Conservation (phyloP, 2,113 vertebrate species). For the Daphoenositta chrysoptera region DNA sequence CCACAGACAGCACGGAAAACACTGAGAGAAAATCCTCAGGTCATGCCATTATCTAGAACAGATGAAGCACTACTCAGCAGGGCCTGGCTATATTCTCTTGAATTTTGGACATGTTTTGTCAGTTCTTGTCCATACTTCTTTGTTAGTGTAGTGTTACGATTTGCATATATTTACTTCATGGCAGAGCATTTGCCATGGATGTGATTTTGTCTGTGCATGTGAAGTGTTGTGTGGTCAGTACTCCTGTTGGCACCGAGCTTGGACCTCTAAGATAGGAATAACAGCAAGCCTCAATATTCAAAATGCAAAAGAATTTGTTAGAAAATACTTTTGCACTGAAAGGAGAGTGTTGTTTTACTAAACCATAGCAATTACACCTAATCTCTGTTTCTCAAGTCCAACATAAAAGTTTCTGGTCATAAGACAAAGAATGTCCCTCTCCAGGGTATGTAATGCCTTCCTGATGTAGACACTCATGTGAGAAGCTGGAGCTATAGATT, state of each 20-base stretch:
- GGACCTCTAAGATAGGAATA: not conserved
- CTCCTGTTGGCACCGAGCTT: not conserved
- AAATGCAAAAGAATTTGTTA: not conserved
- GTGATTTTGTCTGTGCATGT: rapidly evolving
- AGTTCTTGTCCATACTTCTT: not conserved
- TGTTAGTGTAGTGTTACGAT: not conserved
- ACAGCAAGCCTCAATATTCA: not conserved
- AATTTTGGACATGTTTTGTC: not conserved
- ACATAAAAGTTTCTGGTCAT: not conserved
- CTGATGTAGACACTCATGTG: not conserved
- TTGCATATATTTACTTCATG: not conserved
- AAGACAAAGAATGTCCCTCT: not conserved
- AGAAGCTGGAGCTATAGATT: not conserved
- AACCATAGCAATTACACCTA: not conserved
- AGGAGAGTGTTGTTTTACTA: not conserved
- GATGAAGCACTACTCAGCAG: not conserved
- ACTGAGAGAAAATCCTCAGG: not conserved
- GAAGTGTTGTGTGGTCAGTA: not conserved
- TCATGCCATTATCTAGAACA: not conserved
- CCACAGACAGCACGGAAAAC: not conserved
- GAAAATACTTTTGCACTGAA: not conserved
- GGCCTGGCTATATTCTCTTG: not conserved
- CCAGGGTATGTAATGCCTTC: not conserved
- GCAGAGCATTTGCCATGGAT: not conserved
- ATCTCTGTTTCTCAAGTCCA: not conserved